Conservation (phyloP, 2,797 vertebrate species). For the Austrolebias charrua region DNA sequence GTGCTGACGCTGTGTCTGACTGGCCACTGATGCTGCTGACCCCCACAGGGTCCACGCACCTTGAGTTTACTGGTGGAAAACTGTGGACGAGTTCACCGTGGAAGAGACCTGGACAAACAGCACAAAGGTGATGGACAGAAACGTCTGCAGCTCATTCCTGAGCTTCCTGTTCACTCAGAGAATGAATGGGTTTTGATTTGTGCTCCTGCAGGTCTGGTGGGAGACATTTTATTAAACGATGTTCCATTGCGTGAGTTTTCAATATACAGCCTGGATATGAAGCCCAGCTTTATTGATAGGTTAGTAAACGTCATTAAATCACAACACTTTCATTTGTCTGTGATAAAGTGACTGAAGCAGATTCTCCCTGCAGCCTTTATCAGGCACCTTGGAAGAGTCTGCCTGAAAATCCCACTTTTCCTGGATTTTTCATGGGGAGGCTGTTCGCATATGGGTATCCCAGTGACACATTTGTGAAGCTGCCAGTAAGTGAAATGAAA, state of each 20-base stretch:
- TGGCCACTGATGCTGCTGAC: conserved; percentile 24
- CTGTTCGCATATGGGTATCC: conserved; percentile 84
- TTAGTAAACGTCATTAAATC: conserved; percentile 65
- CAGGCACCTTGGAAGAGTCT: conserved; percentile 78
- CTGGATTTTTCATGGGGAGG: conserved; percentile 87
- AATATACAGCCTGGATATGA: conserved; percentile 95
- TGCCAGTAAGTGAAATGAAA: conserved; percentile 78
- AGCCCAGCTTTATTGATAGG: conserved; percentile 88
- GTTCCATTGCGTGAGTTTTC: conserved; percentile 87
- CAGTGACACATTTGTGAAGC: conserved; percentile 89
- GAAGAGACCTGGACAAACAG: conserved; percentile 84
- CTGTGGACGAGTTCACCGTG: conserved; percentile 88
- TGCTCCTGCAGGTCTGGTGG: conserved; percentile 86
- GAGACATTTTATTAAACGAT: conserved; percentile 89
- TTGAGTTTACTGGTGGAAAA: conserved; percentile 94
- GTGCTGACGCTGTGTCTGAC: not conserved
- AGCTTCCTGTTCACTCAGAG: conserved; percentile 34
- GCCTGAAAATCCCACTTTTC: conserved; percentile 78
- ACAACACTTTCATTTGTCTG: conserved; percentile 25
- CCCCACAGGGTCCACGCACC: conserved; percentile 79
- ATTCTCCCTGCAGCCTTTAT: conserved; percentile 74
- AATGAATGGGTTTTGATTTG: conserved; percentile 42
- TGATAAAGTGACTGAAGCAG: conserved; percentile 24
- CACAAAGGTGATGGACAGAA: conserved; percentile 85
- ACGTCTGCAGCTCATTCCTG: conserved; percentile 15